These are phyloP conservation scores for Heliangelus exortis DNA, from an alignment of 2,797 vertebrate genomes.

Conservation along the genomic window DNA sequence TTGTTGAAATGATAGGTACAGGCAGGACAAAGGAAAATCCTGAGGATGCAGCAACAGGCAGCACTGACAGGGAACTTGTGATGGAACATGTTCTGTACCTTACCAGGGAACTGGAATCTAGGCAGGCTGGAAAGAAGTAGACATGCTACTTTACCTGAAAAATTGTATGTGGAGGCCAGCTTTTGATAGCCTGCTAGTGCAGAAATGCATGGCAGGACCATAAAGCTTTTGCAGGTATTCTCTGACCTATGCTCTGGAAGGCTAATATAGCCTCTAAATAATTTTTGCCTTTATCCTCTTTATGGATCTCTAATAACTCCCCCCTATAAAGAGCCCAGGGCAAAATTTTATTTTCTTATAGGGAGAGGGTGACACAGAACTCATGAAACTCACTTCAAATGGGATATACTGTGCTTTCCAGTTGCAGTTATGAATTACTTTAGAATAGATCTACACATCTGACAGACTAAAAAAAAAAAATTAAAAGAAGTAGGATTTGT, in stretches of 20 bases:
- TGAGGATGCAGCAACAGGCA: neutral
- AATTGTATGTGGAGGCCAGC: neutral
- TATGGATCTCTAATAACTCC: neutral
- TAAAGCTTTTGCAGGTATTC: neutral
- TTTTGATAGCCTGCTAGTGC: neutral
- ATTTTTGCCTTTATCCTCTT: neutral
- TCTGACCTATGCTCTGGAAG: neutral
- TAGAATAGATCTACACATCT: neutral
- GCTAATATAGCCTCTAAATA: neutral
- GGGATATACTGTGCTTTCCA: neutral
- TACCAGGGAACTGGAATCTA: neutral
- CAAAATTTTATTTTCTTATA: neutral
- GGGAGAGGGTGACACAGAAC: neutral
- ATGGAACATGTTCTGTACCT: neutral
- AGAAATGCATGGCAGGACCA: neutral
- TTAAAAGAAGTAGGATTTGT: neutral
- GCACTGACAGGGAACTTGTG: neutral
- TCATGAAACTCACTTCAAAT: neutral
- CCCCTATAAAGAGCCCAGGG: neutral
- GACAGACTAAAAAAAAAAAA: neutral
- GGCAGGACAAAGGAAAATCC: neutral
- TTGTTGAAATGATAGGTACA: neutral
- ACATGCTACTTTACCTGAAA: neutral
- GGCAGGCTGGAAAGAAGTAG: neutral
- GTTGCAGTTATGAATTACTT: neutral